Evolutionary conservation across 2,888 invertebrate species (phyloP).

Genomic region (Tolmerus cingulatus): DNA sequence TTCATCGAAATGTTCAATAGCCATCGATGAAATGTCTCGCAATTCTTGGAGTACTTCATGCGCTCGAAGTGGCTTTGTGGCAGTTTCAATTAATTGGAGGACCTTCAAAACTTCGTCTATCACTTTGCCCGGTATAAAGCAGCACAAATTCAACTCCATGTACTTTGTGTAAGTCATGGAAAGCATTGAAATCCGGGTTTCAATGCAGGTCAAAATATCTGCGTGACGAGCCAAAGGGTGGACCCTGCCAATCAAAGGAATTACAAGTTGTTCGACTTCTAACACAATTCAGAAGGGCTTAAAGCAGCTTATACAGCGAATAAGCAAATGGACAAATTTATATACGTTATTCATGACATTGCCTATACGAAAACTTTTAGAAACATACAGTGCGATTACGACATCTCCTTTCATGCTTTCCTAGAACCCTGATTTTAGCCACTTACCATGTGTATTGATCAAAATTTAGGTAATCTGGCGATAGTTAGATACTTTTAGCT

Average conservation of each 20-base stretch:
- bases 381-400: too few species aligned
- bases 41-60: slow-evolving; percentile 88
- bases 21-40: slow-evolving; percentile 86
- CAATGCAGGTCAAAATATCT: slow-evolving; percentile 88
- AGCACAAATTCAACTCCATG: slow-evolving; percentile 83
- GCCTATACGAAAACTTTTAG: too few species aligned
- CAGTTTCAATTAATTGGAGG: slow-evolving; percentile 73
- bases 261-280: neutral
- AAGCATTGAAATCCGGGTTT: slow-evolving; percentile 89
- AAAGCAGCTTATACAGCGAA: too few species aligned
- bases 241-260: slow-evolving; percentile 64
- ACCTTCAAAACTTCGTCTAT: slow-evolving; percentile 86
- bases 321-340: too few species aligned
- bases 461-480: too few species aligned
- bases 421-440: too few species aligned
- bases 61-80: slow-evolving; percentile 73
- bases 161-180: slow-evolving; percentile 93
- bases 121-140: slow-evolving; percentile 94
- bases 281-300: neutral
- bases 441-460: too few species aligned
- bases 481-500: too few species aligned
- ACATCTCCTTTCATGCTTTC: too few species aligned
- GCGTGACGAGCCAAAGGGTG: slow-evolving; percentile 88
- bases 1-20: slow-evolving; percentile 95
- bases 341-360: too few species aligned